Evolutionary conservation across 1,140 invertebrate species (phyloP), one percentile per base, ranked within the genome.

Genomic region (Drosophila grimshawi): DNA sequence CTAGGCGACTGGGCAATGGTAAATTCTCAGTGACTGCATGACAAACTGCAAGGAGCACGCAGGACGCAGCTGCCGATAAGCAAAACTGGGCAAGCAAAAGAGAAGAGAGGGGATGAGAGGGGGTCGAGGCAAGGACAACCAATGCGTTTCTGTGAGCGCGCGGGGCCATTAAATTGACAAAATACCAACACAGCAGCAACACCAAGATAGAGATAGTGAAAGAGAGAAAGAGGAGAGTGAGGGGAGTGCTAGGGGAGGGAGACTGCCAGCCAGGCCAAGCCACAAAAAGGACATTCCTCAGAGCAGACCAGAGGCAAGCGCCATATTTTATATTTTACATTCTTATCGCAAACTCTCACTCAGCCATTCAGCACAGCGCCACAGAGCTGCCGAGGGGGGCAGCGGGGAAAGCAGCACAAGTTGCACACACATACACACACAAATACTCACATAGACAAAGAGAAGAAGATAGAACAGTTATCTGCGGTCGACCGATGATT

Each of bases 251-350:
- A 39, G 48, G 1, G 5, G 2, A 4, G n/a, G 10, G n/a, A 5
- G 29, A 27, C 29, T 19, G 30, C 8, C 4, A 45, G 11, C 29
- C 11, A 48, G 39, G 70, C 64, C 70, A 63, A 61, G 65, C 73
- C 88, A 89, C 74, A 90, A 91, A 91, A 91, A 89, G 89, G 90
- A 91, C 90, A 91, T 91, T 91, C 90, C 89, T 88, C 81, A 90
- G 86, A 81, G 80, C 41, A 46, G 65, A 63, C 57, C 68, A 60
- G 51, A 79, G 67, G 75, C 75, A 67, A 80, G 66, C 74, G 85
- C 86, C 86, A 91, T 91, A 91, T 90, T 91, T 88, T 91, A 86
- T 92, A 91, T 92, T 92, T 92, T 91, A 88, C 88, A 92, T 92
- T 92, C 90, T 92, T 92, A 92, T 92, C 90, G 88, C 86, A 80